Percentiles rank a stretch among this genome's conserved stretches.
Evolutionary conservation across 2,888 invertebrate genomes (phyloP).

Genomic region (Alcis repandata): DNA sequence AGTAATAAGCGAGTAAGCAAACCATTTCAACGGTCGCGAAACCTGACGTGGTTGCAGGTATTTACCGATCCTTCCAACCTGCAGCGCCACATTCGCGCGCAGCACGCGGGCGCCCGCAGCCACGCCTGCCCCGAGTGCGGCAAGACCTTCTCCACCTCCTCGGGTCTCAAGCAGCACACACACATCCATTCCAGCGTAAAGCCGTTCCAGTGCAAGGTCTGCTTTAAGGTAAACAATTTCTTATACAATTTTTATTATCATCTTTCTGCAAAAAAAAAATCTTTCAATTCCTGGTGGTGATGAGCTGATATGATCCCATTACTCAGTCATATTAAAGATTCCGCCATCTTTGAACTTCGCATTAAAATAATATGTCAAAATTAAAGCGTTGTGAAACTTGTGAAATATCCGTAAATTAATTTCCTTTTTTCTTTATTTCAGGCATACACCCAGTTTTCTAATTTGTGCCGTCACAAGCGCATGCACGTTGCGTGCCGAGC

Average conservation of each 20-base stretch:
- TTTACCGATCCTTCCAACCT: conserved; percentile 98
- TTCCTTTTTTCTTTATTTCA: conserved; percentile 68
- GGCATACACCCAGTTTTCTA: conserved; percentile 99
- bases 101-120: conserved; percentile 97
- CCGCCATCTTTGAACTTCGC: background rate
- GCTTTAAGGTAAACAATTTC: conserved; percentile 92
- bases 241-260: too few relatives aligned
- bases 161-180: conserved; percentile 99
- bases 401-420: background rate
- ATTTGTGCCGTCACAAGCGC: conserved; percentile 99
- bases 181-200: conserved; percentile 99
- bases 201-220: conserved; percentile 98
- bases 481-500: conserved; percentile 99
- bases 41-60: conserved; percentile 90
- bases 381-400: background rate
- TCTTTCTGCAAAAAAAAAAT: too few relatives aligned
- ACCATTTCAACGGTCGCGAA: conserved; percentile 71
- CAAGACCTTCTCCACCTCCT: conserved; percentile 99
- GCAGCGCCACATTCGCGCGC: conserved; percentile 97
- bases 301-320: too few relatives aligned
- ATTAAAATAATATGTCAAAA: background rate
- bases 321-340: too few relatives aligned
- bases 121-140: conserved; percentile 99
- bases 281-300: too few relatives aligned
- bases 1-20: conserved; percentile 34